These are phyloP conservation scores for Myrmecophaga tridactyla DNA, from an alignment of 2,113 vertebrate species.

Conservation along the genomic window DNA sequence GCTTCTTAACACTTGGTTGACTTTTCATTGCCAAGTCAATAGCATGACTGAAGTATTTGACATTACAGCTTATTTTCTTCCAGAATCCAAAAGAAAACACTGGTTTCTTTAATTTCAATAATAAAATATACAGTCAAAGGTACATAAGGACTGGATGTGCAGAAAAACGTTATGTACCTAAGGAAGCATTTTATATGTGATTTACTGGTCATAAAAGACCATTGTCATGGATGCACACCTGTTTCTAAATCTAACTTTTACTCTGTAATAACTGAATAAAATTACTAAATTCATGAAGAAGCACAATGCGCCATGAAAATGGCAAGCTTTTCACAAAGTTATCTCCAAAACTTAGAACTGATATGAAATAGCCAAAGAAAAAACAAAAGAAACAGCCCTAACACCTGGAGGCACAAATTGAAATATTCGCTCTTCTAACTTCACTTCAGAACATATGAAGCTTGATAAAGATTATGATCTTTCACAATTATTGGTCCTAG, in stretches of 20 bases:
- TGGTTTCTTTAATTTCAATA: not conserved
- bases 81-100: constrained; percentile 38
- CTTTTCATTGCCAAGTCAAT: not conserved
- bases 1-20: not conserved
- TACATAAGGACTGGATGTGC: not conserved
- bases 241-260: constrained; percentile 50
- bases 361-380: not conserved
- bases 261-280: not conserved
- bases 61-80: not conserved
- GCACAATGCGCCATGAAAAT: not conserved
- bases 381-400: not conserved
- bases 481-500: not conserved
- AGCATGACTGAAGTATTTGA: not conserved
- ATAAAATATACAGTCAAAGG: not conserved
- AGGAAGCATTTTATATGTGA: constrained; percentile 10
- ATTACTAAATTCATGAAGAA: constrained; percentile 22
- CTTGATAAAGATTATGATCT: not conserved
- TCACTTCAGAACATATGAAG: not conserved
- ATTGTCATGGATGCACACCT: constrained; percentile 30
- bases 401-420: not conserved
- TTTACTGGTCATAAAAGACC: constrained; percentile 19
- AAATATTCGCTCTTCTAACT: not conserved
- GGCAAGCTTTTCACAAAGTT: constrained; percentile 26
- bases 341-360: not conserved
- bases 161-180: not conserved